Percentiles rank a stretch among this genome's conserved stretches.
phyloP scores from a whole-genome alignment of 2,888 invertebrate genomes.

The Agapetus fuscipes region DNA sequence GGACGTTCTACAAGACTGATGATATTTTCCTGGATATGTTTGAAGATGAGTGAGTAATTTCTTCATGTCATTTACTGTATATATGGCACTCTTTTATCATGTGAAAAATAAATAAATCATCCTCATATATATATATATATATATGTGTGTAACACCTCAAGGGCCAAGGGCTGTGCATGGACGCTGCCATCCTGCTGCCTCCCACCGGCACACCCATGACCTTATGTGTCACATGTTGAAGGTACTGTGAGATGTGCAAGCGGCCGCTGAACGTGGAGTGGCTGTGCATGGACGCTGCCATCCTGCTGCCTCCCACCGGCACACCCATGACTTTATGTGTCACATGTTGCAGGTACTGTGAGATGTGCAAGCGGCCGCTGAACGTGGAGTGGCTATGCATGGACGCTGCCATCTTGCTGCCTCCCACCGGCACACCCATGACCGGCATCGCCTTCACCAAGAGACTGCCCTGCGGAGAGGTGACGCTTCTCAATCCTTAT shows the following conservation, averaged over 20 bases:
- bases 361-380: constrained; percentile 76
- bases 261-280: constrained; percentile 84
- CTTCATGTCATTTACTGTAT: background rate
- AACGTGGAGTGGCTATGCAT: constrained; percentile 94
- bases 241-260: constrained; percentile 84
- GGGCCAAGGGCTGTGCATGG: constrained; percentile 95
- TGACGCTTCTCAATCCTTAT: constrained; percentile 45
- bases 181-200: constrained; percentile 86
- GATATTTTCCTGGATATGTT: constrained; percentile 98
- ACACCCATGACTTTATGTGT: constrained; percentile 97
- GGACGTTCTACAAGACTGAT: constrained; percentile 94
- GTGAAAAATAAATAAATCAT: too few species aligned
- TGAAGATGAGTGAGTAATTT: constrained; percentile 80
- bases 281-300: constrained; percentile 92
- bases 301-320: constrained; percentile 88
- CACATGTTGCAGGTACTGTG: constrained; percentile 66
- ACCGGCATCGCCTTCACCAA: constrained; percentile 93
- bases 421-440: constrained; percentile 92
- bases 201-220: constrained; percentile 95
- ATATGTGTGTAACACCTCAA: constrained; percentile 78
- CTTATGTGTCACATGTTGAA: too few species aligned
- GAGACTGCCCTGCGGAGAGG: constrained; percentile 92
- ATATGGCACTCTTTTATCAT: too few species aligned
- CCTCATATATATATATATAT: too few species aligned
- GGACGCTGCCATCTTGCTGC: constrained; percentile 90